These are phyloP conservation scores for Drosophila arawakana DNA, from an alignment of 1,140 invertebrate species.

Conservation along the genomic window DNA sequence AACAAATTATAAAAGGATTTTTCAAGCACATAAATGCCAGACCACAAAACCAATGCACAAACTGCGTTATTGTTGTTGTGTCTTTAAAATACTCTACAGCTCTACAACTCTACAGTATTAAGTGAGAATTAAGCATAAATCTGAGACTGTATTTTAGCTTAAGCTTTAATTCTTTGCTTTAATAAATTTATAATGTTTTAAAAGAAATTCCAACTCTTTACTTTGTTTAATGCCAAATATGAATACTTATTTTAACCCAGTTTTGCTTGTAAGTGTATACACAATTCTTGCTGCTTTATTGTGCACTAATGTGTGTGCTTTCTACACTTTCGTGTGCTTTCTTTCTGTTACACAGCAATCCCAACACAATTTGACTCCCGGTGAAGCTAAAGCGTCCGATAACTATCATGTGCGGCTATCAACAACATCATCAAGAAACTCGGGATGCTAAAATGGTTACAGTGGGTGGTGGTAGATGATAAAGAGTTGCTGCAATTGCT, in stretches of 20 bases:
- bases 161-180: too few relatives aligned
- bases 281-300: background rate
- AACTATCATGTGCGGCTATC: conserved; percentile 77
- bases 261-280: conserved; percentile 17
- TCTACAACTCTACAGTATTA: too few relatives aligned
- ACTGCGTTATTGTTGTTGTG: background rate
- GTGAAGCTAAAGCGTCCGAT: conserved; percentile 53
- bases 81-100: conserved; percentile 9
- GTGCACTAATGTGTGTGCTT: background rate
- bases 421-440: conserved; percentile 73
- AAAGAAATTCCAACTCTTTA: too few relatives aligned
- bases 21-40: conserved; percentile 40
- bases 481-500: conserved; percentile 71
- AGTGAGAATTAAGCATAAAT: too few relatives aligned
- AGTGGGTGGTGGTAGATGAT: conserved; percentile 19
- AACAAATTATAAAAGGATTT: conserved; percentile 47
- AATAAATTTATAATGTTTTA: too few relatives aligned
- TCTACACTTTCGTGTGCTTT: conserved; percentile 3
- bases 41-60: conserved; percentile 45
- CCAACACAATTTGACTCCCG: conserved; percentile 44
- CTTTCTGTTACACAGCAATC: conserved; percentile 20
- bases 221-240: background rate
- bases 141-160: background rate
- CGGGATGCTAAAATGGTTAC: conserved; percentile 3
- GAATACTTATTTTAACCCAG: background rate